A percentile compares a stretch with the other conserved stretches of the same genome.
phyloP scores from a whole-genome alignment of 2,888 invertebrate genomes.

The Agriopis aurantiaria region DNA sequence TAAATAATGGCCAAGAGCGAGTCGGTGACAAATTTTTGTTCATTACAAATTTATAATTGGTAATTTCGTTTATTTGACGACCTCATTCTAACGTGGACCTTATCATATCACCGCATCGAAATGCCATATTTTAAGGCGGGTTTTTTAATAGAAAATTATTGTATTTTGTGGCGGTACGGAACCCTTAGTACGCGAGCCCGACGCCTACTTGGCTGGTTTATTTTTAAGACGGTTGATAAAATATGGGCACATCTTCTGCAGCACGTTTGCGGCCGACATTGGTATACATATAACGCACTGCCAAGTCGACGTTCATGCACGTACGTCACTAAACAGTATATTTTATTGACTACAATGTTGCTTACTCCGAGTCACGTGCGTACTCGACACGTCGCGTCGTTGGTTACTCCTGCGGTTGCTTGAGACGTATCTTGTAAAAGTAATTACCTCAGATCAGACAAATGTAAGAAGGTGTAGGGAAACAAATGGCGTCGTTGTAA shows the following conservation, averaged over 20 bases:
- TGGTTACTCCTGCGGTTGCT: not conserved
- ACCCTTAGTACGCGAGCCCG: too few species aligned
- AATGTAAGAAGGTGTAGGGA: too few species aligned
- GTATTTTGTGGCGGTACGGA: too few species aligned
- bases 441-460: not conserved
- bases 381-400: slow-evolving; percentile 30
- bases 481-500: too few species aligned
- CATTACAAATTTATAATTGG: too few species aligned
- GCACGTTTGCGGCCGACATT: slow-evolving; percentile 5
- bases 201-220: not conserved
- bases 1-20: too few species aligned
- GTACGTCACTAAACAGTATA: slow-evolving; percentile 31
- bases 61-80: too few species aligned
- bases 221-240: not conserved
- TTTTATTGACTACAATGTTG: slow-evolving; percentile 11
- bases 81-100: too few species aligned
- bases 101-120: too few species aligned
- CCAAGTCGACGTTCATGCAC: not conserved
- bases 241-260: not conserved
- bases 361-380: slow-evolving; percentile 49
- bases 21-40: too few species aligned
- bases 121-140: too few species aligned
- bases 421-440: not conserved
- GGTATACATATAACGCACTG: not conserved
- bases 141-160: too few species aligned